These are phyloP conservation scores for Tokudaia tokunoshimensis DNA, from an alignment of 2,797 vertebrate species.

Conservation along the genomic window DNA sequence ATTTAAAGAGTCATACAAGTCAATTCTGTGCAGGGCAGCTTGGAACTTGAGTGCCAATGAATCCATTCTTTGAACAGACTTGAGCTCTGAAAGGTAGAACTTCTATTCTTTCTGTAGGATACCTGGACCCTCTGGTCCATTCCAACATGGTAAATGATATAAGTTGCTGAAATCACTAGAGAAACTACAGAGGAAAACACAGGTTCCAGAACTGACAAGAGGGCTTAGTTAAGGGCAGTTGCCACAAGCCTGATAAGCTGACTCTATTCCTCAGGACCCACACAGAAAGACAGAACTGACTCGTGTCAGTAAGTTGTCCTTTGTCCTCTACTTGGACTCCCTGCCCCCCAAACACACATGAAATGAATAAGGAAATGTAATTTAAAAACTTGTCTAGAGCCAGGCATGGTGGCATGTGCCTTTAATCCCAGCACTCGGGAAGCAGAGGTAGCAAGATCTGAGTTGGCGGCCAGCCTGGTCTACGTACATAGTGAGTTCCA, in stretches of 20 bases:
- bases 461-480: not conserved
- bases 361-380: not conserved
- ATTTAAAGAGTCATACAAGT: conserved; percentile 26
- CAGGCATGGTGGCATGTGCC: not conserved
- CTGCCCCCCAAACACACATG: not conserved
- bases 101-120: not conserved
- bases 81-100: conserved; percentile 10
- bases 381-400: not conserved
- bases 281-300: not conserved
- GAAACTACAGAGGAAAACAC: conserved; percentile 32
- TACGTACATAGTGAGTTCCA: not conserved
- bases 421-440: not conserved
- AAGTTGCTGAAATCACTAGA: not conserved
- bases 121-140: not conserved
- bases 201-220: not conserved
- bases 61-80: conserved; percentile 26
- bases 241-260: not conserved
- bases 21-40: conserved; percentile 22
- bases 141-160: conserved; percentile 3
- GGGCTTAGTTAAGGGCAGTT: not conserved
- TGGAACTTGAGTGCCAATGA: conserved; percentile 11
- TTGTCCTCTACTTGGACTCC: not conserved
- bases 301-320: not conserved
- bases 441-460: not conserved
- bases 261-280: not conserved